These are phyloP conservation scores for Neoscelio sp. DNA, from an alignment of 2,888 invertebrate genomes.

Conservation along the genomic window DNA sequence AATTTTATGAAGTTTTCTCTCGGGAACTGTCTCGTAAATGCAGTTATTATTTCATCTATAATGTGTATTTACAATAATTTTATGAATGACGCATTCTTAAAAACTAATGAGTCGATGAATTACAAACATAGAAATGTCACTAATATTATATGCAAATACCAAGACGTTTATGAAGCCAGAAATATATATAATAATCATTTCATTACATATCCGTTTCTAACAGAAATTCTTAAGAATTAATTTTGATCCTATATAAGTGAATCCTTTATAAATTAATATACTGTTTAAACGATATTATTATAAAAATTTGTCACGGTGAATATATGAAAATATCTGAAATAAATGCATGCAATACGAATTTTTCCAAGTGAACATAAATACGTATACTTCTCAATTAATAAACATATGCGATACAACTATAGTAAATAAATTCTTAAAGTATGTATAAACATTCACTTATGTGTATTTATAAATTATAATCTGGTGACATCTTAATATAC, in stretches of 20 bases:
- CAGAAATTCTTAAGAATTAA: constrained; percentile 45
- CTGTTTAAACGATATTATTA: no score
- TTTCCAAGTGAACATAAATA: constrained; percentile 23
- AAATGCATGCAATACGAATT: background rate
- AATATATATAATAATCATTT: constrained; percentile 3
- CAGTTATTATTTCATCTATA: constrained; percentile 45
- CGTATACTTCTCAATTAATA: constrained; percentile 4
- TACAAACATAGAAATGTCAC: constrained; percentile 31
- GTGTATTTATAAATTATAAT: no score
- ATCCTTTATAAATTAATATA: background rate
- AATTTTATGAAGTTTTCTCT: constrained; percentile 15
- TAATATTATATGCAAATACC: constrained; percentile 11
- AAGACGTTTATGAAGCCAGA: constrained; percentile 16
- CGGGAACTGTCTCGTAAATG: constrained; percentile 43
- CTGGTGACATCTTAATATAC: no score
- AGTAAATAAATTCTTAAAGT: background rate
- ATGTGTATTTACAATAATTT: constrained; percentile 66
- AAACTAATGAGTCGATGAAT: constrained; percentile 53
- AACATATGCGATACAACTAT: constrained; percentile 6
- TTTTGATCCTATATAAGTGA: constrained; percentile 32
- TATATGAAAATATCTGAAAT: background rate
- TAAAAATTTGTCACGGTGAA: no score
- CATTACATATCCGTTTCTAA: no score
- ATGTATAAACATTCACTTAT: constrained; percentile 13
- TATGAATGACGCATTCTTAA: constrained; percentile 51